Evolutionary conservation across 2,113 vertebrate species (phyloP), one percentile per base, ranked within the genome.

Genomic region (Macquaria australasica): DNA sequence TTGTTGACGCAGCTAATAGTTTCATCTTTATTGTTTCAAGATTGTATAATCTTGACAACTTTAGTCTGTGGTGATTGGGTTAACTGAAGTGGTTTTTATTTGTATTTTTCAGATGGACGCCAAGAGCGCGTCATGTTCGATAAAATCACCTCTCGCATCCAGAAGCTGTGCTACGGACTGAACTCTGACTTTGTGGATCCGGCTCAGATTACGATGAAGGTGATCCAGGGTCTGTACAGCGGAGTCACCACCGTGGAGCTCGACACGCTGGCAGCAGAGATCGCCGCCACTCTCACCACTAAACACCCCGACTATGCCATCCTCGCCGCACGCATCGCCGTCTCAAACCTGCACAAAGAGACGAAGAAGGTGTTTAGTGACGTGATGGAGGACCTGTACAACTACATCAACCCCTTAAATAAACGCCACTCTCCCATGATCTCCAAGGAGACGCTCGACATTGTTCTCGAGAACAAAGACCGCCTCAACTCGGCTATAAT

Each of bases 61-160:
- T 25, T n/a, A 28, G 2, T 10, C 3, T 0, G 10, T 23, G n/a
- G 1, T 23, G 14, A 18, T 25, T 12, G 25, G 7, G 8, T 58
- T 59, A 69, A 70, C 20, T 59, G 8, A 34, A 12, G 1, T 48
- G 6, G 34, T 28, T 23, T 43, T n/a, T 41, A 0, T 37, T 74
- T 23, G 0, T 25, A 0, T 72, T 34, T 83, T 82, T 55, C 89
- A 99, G 98, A 99, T 95, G 98, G 98, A 18, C 97, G 97, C 89
- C 97, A 99, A 21, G 98, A 99, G 93, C 97, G 98, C 0, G 96
- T 99, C 89, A 99, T 99, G 98, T 99, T 99, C 0, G 98, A 99
- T 92, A 99, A 99, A 93, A 99, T 99, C 94, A 99, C 98, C 0
- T 99, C 97, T 1, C 96, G 98, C 25, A 99, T 99, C 93, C 98